phyloP scores from a whole-genome alignment of 2,113 vertebrate species.

The Garra rufa region DNA sequence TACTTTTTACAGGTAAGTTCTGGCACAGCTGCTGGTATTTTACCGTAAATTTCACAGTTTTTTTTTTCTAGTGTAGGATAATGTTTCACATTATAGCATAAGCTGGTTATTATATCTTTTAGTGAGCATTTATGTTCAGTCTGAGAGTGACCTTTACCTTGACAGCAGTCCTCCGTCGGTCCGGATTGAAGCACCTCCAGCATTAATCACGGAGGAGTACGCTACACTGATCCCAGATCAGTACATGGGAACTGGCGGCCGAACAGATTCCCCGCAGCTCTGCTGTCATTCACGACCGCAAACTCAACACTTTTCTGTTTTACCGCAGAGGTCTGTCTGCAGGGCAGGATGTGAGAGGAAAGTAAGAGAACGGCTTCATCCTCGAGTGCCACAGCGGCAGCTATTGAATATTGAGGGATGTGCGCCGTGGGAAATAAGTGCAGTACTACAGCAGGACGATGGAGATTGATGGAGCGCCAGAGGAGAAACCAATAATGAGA shows the following conservation, averaged over 20 bases:
- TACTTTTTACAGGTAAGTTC: not conserved
- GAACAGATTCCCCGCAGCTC: constrained; percentile 9
- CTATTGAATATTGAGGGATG: constrained; percentile 76
- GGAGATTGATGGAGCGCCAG: constrained; percentile 56
- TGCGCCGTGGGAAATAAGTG: constrained; percentile 74
- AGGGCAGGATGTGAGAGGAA: not conserved
- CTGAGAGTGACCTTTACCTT: constrained; percentile 18
- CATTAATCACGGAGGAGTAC: not conserved
- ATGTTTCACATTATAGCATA: not conserved
- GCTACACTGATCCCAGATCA: constrained; percentile 29
- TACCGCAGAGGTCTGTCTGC: not conserved
- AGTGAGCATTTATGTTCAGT: not conserved
- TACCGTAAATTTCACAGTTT: not conserved
- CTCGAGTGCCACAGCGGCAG: constrained; percentile 59
- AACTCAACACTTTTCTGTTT: not conserved
- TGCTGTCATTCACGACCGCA: constrained; percentile 3
- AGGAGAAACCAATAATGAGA: constrained; percentile 66
- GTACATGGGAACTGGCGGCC: not conserved
- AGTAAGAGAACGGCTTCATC: constrained; percentile 50
- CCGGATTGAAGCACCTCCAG: not conserved
- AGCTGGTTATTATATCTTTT: not conserved
- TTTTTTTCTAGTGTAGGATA: not conserved
- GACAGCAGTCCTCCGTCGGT: constrained; percentile 2
- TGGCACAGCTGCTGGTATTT: not conserved
- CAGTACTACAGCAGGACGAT: constrained; percentile 63